Percentiles rank a stretch among this genome's conserved stretches.
phyloP scores from a whole-genome alignment of 1,140 invertebrate species.

The Drosophila nasuta region DNA sequence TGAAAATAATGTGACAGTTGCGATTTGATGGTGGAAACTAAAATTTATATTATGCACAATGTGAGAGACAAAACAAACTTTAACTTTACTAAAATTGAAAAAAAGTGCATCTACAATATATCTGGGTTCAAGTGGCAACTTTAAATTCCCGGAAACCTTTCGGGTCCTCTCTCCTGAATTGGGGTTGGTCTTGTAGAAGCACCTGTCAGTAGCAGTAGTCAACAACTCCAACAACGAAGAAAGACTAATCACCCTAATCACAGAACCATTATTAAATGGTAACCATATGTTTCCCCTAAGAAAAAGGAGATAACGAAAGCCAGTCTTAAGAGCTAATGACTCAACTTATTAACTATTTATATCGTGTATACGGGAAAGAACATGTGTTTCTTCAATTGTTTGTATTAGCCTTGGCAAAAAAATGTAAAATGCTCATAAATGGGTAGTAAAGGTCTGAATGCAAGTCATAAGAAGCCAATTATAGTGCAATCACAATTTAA shows the following conservation, averaged over 20 bases:
- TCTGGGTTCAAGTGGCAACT: neutral
- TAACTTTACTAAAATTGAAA: neutral
- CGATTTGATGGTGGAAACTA: conserved; percentile 14
- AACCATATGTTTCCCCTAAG: conserved; percentile 35
- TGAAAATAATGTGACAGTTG: conserved; percentile 43
- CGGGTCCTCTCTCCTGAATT: conserved; percentile 4
- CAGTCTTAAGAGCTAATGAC: conserved; percentile 30
- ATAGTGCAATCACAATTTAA: too few species aligned
- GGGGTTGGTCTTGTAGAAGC: conserved; percentile 33
- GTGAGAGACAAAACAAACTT: neutral
- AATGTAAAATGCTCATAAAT: too few species aligned
- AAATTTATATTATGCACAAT: conserved; percentile 16
- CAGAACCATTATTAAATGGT: conserved; percentile 24
- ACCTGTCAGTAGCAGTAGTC: conserved; percentile 40
- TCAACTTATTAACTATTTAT: conserved; percentile 29
- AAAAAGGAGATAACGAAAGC: conserved; percentile 24
- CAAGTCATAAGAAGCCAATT: too few species aligned
- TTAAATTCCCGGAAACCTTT: conserved; percentile 1
- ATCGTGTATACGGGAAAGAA: conserved; percentile 3
- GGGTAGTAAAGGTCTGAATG: too few species aligned
- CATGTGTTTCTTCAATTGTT: conserved; percentile 33
- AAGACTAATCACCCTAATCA: conserved; percentile 42
- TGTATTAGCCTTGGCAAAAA: too few species aligned
- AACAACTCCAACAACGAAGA: conserved; percentile 23
- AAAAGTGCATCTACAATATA: neutral